A percentile compares a stretch with the other conserved stretches of the same genome.
Evolutionary conservation across 1,140 invertebrate species (phyloP).

Genomic region (Drosophila ohnishii): DNA sequence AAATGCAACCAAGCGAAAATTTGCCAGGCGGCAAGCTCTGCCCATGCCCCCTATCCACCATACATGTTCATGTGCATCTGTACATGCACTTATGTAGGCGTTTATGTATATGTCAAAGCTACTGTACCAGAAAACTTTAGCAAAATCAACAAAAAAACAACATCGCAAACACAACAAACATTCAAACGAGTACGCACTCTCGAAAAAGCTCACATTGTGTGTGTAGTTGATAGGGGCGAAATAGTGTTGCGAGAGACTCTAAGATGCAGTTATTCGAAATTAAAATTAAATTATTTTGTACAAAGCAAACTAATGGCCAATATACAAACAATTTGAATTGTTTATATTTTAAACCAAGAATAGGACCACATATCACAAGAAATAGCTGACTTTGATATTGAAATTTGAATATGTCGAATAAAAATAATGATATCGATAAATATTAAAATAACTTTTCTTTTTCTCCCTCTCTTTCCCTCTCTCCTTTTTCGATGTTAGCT

Average conservation of each 20-base stretch:
- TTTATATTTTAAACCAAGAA: neutral
- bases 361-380: neutral
- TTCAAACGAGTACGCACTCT: conserved; percentile 45
- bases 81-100: conserved; percentile 24
- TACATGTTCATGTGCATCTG: conserved; percentile 18
- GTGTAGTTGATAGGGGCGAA: conserved; percentile 1
- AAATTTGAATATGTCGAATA: neutral
- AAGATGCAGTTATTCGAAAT: conserved; percentile 16
- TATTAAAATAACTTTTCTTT: too few relatives aligned
- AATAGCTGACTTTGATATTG: neutral
- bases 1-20: conserved; percentile 53
- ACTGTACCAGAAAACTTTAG: conserved; percentile 53
- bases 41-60: neutral
- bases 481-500: too few relatives aligned
- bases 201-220: conserved; percentile 42
- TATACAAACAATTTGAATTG: neutral
- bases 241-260: conserved; percentile 8
- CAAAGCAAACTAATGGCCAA: neutral
- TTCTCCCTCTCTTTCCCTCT: too few relatives aligned
- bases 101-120: conserved; percentile 27
- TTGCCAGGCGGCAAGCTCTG: conserved; percentile 34
- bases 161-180: conserved; percentile 32
- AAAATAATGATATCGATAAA: too few relatives aligned
- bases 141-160: conserved; percentile 40
- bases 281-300: neutral